Base-by-base conservation (phyloP, 2,888 invertebrate species). In the Embidobia sp. region DNA sequence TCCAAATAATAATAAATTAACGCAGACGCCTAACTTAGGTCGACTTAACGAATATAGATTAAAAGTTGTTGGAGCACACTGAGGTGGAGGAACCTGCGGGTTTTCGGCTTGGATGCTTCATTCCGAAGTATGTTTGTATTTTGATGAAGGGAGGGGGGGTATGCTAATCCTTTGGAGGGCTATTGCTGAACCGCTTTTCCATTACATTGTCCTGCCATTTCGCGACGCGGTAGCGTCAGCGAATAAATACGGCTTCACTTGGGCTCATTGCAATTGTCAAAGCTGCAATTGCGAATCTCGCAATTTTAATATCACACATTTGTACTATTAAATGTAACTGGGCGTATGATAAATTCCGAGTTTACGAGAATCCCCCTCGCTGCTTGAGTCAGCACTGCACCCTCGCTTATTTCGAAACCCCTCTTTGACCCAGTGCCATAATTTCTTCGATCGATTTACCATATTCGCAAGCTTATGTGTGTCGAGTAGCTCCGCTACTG, bases 1-100 rank as follows among this genome's bases (percentile, higher is more conserved):
- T 37, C 75, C 66, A 77, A 81, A 83, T 81, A 82, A 85, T 86
- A 86, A 85, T 86, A 86, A 87, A 86, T 85, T 82, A 83, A 82
- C 84, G 83, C 82, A 83, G 85, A 84, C 83, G 82, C 82, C 75
- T 63, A 78, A 85, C 85, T 86, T 85, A 85, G 83, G 83, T 81
- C 84, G 86, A 84, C 86, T 88, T 88, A 87, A 88, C 88, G 87
- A 89, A 88, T 86, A 87, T 86, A 86, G 87, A 88, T 88, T 88
- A 88, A 88, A 89, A 88, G 85, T 88, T 88, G 84, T 82, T 84
- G 77, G 78, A 83, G 81, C 82, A 79, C 79, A 76, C 67, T 37
- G 74, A 64, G 77, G 18, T 46, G 53, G 77, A 69, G 73, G 69
- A 77, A 66, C 33, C 61, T 27, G 77, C 55, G 72, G 53, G 66